These are phyloP conservation scores for Villa cingulata DNA, from an alignment of 2,888 invertebrate species.

Conservation along the genomic window DNA sequence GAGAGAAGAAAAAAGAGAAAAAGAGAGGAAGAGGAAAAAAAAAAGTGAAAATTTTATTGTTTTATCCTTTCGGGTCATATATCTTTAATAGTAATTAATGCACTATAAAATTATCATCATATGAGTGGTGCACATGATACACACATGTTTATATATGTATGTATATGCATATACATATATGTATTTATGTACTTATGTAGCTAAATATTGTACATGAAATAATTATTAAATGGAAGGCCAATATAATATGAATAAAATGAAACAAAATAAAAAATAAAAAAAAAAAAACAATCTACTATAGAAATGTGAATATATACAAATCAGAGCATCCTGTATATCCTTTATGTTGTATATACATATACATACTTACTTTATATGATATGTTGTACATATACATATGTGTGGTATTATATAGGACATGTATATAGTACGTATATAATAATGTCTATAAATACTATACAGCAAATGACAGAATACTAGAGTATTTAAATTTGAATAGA, in stretches of 20 bases:
- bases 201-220: too few species aligned
- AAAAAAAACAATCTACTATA: background rate
- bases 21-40: too few species aligned
- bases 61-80: background rate
- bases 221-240: background rate
- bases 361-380: background rate
- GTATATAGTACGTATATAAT: too few species aligned
- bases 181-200: background rate
- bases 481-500: too few species aligned
- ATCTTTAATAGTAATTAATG: background rate
- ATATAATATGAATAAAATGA: background rate
- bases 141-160: too few species aligned
- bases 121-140: too few species aligned
- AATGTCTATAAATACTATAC: too few species aligned
- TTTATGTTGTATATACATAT: background rate
- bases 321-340: background rate
- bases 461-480: too few species aligned
- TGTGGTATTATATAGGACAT: background rate
- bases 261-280: background rate
- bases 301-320: background rate
- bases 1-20: too few species aligned
- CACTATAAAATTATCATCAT: background rate
- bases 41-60: background rate
- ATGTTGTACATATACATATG: too few species aligned
- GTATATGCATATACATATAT: too few species aligned